Percentiles rank a stretch among this genome's conserved stretches.
Conservation (phyloP, 2,888 invertebrate genomes). For the Rhamnusium bicolor region DNA sequence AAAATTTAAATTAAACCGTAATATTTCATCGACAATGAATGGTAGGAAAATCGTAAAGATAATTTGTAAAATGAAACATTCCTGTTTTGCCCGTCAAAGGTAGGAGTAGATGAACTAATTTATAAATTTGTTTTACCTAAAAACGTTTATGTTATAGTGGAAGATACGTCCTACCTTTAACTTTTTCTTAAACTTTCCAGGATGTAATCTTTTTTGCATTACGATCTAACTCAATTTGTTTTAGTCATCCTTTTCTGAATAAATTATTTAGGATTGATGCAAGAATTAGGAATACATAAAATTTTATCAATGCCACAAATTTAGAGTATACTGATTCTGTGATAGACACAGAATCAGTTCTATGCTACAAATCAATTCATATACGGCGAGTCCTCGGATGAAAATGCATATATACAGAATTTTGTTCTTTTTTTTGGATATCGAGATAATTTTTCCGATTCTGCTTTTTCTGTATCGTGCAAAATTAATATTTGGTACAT, state of each 20-base stretch:
- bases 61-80: slow-evolving; percentile 21
- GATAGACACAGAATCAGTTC: too few species aligned
- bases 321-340: too few species aligned
- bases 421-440: too few species aligned
- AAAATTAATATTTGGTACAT: too few species aligned
- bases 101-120: slow-evolving; percentile 12
- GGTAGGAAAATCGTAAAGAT: slow-evolving; percentile 13
- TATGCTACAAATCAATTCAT: too few species aligned
- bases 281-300: neutral
- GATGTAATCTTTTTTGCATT: slow-evolving; percentile 5
- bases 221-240: neutral
- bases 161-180: neutral
- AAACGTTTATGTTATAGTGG: neutral
- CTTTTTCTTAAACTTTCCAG: neutral
- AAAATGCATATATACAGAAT: too few species aligned
- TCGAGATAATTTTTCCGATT: too few species aligned
- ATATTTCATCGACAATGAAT: slow-evolving; percentile 28
- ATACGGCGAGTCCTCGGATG: too few species aligned
- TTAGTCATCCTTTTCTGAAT: neutral
- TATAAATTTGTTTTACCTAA: slow-evolving; percentile 11
- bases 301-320: neutral
- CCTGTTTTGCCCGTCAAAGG: neutral
- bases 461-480: too few species aligned
- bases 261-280: neutral
- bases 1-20: slow-evolving; percentile 50